These are phyloP conservation scores for Rhagium mordax DNA, from an alignment of 2,888 invertebrate species.

Conservation along the genomic window DNA sequence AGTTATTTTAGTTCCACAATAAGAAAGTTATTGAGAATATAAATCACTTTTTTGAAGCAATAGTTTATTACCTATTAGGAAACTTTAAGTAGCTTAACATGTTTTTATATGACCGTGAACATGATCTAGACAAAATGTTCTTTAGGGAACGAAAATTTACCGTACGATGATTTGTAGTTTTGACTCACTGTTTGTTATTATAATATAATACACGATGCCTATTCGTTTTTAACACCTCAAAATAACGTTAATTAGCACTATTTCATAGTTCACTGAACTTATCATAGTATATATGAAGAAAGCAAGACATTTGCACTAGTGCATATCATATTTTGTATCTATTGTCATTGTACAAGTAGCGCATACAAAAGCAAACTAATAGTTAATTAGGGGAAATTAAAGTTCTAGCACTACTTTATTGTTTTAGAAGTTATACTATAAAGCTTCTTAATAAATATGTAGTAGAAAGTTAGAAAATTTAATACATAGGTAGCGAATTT, in stretches of 20 bases:
- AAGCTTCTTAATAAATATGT: background rate
- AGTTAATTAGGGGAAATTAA: background rate
- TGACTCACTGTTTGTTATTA: background rate
- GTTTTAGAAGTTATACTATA: conserved; percentile 5
- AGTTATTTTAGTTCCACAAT: background rate
- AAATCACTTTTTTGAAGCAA: background rate
- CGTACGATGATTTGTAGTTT: conserved; percentile 15
- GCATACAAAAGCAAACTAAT: background rate
- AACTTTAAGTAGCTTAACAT: conserved; percentile 1
- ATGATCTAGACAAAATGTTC: background rate
- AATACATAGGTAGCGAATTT: too few species aligned
- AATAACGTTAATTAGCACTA: conserved; percentile 20
- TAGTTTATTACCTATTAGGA: background rate
- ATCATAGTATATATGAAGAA: background rate
- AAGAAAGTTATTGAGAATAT: background rate
- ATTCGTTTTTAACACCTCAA: conserved; percentile 16
- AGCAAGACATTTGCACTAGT: background rate
- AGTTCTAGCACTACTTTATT: conserved; percentile 9
- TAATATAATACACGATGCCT: conserved; percentile 4
- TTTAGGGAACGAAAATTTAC: conserved; percentile 6
- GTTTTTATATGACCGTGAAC: conserved; percentile 7
- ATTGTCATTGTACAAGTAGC: background rate
- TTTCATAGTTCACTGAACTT: conserved; percentile 17
- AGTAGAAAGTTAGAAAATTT: conserved; percentile 24
- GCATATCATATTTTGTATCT: background rate